These are phyloP conservation scores for Trichogramma pretiosum DNA, from an alignment of 1,140 invertebrate genomes.

Conservation along the genomic window DNA sequence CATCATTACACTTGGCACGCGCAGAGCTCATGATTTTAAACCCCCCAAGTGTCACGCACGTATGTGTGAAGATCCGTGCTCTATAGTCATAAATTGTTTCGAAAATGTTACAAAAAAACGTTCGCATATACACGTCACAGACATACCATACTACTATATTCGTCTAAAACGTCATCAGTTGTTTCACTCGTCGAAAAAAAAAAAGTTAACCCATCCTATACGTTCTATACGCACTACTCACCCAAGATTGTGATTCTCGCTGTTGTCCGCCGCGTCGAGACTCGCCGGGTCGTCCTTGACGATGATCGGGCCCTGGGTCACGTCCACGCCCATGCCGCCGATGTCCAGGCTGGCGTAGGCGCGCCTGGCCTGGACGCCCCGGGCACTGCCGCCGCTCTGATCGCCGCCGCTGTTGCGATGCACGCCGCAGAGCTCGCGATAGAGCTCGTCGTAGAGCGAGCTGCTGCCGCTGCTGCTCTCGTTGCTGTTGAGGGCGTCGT, in stretches of 20 bases:
- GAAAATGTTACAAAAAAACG: too few relatives aligned
- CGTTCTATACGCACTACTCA: too few relatives aligned
- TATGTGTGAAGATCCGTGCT: too few relatives aligned
- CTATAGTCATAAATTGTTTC: too few relatives aligned
- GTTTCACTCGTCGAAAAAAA: too few relatives aligned
- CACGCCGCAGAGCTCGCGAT: constrained; percentile 50
- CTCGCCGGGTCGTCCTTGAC: constrained; percentile 47
- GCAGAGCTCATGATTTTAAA: too few relatives aligned
- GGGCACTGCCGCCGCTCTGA: constrained; percentile 26
- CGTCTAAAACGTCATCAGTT: too few relatives aligned
- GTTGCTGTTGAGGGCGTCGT: constrained; percentile 72
- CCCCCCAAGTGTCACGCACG: too few relatives aligned
- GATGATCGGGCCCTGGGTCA: constrained; percentile 53
- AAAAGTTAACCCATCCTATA: too few relatives aligned
- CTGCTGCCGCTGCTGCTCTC: constrained; percentile 48
- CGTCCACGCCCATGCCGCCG: constrained; percentile 63
- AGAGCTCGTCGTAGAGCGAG: constrained; percentile 51
- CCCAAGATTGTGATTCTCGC: constrained; percentile 52
- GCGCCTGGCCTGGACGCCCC: constrained; percentile 47
- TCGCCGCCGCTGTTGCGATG: constrained; percentile 26
- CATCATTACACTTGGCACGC: too few relatives aligned
- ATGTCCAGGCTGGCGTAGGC: constrained; percentile 58
- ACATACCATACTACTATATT: too few relatives aligned
- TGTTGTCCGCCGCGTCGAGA: constrained; percentile 50
- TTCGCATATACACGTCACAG: too few relatives aligned